These are phyloP conservation scores for Marcusenius ussheri DNA, from an alignment of 2,113 vertebrate species.

Conservation along the genomic window DNA sequence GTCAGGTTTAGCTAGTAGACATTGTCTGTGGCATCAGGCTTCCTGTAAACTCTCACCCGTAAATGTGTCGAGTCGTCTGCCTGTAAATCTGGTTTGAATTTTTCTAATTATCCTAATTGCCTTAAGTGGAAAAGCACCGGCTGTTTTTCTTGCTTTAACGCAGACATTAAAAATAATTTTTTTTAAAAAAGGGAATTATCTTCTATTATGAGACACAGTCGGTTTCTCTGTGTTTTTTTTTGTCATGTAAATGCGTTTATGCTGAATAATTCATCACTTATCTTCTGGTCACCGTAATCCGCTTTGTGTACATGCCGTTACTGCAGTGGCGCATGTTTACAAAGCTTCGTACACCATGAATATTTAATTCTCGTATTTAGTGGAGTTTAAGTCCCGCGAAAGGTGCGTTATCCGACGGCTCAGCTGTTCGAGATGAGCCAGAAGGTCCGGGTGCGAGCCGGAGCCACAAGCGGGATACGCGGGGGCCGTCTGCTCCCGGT, in stretches of 20 bases:
- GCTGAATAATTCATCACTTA: slow-evolving; percentile 13
- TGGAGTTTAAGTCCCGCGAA: slow-evolving; percentile 42
- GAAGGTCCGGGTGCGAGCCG: background rate
- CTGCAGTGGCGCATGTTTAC: slow-evolving; percentile 56
- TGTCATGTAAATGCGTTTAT: slow-evolving; percentile 42
- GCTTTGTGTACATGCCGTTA: slow-evolving; percentile 64
- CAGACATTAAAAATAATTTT: slow-evolving; percentile 34
- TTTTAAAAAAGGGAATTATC: background rate
- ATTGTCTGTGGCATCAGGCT: background rate
- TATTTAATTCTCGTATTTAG: slow-evolving; percentile 66
- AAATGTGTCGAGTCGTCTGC: background rate
- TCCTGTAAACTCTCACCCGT: background rate
- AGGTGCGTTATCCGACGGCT: slow-evolving; percentile 51
- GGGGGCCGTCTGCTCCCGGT: background rate
- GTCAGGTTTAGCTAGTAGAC: background rate
- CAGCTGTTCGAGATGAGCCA: background rate
- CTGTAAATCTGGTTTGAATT: slow-evolving; percentile 12
- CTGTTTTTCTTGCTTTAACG: slow-evolving; percentile 19
- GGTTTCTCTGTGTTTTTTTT: slow-evolving; percentile 52
- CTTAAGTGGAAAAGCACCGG: background rate
- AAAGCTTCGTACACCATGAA: slow-evolving; percentile 53
- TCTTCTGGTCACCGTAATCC: slow-evolving; percentile 48
- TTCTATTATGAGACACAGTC: slow-evolving; percentile 41
- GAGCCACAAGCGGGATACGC: background rate
- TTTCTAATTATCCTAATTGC: background rate